Conservation (phyloP, 2,113 vertebrate species). For the Oncorhynchus clarkii region DNA sequence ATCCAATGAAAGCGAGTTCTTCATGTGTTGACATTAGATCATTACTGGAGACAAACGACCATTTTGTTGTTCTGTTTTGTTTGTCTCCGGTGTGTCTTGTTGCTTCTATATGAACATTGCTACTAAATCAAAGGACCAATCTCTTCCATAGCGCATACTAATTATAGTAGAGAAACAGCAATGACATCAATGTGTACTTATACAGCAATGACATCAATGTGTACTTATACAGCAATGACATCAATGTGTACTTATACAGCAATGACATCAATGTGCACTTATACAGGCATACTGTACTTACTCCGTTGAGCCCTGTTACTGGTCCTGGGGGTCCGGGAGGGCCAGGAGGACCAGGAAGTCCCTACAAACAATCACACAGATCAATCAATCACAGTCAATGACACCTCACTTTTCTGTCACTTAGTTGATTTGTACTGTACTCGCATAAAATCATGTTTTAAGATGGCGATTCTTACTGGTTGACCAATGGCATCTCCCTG, state of each 20-base stretch:
- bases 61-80: not conserved
- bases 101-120: not conserved
- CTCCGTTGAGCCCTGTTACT: conserved; percentile 83
- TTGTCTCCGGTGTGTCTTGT: no score
- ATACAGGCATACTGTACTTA: conserved; percentile 69
- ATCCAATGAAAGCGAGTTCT: not conserved
- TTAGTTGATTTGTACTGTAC: not conserved
- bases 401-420: not conserved
- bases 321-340: conserved; percentile 82
- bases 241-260: no score
- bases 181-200: no score
- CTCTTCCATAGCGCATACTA: no score
- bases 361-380: conserved; percentile 63
- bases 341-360: conserved; percentile 83
- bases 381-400: not conserved
- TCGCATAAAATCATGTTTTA: no score
- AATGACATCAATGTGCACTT: not conserved
- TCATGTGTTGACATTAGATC: not conserved
- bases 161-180: conserved; percentile 13
- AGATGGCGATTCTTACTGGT: conserved; percentile 70
- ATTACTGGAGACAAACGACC: not conserved
- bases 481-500: conserved; percentile 78
- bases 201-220: no score
- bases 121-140: not conserved
- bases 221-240: no score